Evolutionary conservation across 2,888 invertebrate species (phyloP).

Genomic region (Biston betularia): DNA sequence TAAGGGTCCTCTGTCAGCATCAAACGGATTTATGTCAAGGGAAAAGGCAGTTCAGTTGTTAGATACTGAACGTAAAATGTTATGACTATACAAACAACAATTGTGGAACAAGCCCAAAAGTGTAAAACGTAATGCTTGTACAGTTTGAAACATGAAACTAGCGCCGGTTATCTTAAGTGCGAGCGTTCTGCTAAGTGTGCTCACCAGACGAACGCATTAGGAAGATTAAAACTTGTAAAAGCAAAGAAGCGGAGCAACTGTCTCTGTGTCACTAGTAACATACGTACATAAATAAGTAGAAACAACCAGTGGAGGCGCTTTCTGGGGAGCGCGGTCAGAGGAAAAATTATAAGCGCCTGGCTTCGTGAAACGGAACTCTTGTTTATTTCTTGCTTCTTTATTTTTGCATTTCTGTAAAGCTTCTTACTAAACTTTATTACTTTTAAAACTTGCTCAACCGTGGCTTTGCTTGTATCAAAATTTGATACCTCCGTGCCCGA

Average conservation of each 20-base stretch:
- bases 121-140: slow-evolving; percentile 36
- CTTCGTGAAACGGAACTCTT: slow-evolving; percentile 37
- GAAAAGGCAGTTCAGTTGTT: slow-evolving; percentile 16
- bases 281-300: slow-evolving; percentile 48
- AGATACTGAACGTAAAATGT: slow-evolving; percentile 20
- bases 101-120: slow-evolving; percentile 5
- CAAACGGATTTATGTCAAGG: slow-evolving; percentile 24
- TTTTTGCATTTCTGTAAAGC: slow-evolving; percentile 36
- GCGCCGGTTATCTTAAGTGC: slow-evolving; percentile 62
- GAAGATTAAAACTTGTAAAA: slow-evolving; percentile 82
- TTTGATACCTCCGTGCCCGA: not conserved
- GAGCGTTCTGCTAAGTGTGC: slow-evolving; percentile 70
- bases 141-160: slow-evolving; percentile 47
- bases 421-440: slow-evolving; percentile 22
- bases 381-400: slow-evolving; percentile 24
- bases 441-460: slow-evolving; percentile 15
- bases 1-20: slow-evolving; percentile 18
- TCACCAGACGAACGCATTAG: slow-evolving; percentile 77
- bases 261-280: slow-evolving; percentile 53
- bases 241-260: slow-evolving; percentile 70
- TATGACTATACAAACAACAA: slow-evolving; percentile 19
- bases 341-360: slow-evolving; percentile 46
- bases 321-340: slow-evolving; percentile 44
- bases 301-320: slow-evolving; percentile 38
- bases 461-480: not conserved